These are phyloP conservation scores for Gopherus evgoodei DNA, from an alignment of 2,113 vertebrate genomes.

Conservation along the genomic window DNA sequence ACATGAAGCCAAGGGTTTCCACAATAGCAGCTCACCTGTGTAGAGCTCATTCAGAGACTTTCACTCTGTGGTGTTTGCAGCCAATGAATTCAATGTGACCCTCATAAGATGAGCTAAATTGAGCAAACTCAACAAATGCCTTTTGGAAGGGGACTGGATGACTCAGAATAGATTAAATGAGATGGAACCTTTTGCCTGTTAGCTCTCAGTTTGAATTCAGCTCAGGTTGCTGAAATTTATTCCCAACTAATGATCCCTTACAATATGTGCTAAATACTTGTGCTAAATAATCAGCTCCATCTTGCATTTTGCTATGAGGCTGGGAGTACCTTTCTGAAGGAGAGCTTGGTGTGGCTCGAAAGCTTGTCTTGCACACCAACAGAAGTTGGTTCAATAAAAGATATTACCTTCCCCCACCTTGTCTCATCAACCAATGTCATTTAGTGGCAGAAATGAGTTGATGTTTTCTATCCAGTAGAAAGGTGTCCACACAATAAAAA, in stretches of 20 bases:
- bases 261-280: neutral
- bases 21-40: neutral
- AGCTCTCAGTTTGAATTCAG: neutral
- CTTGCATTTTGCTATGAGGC: neutral
- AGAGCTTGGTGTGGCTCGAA: neutral
- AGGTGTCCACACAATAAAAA: neutral
- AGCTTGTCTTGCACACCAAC: neutral
- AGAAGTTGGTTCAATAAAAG: neutral
- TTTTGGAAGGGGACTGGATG: neutral
- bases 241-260: neutral
- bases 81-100: too few species aligned
- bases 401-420: neutral
- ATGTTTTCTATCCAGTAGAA: neutral
- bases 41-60: neutral
- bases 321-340: neutral
- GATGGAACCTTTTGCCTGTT: neutral
- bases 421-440: neutral
- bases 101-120: rapidly evolving
- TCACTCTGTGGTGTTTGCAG: neutral
- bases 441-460: neutral
- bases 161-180: neutral
- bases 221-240: neutral
- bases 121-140: rapidly evolving
- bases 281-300: neutral
- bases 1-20: too few species aligned